Base-by-base conservation (phyloP, 2,888 invertebrate genomes). In the Chymomyza amoena region DNA sequence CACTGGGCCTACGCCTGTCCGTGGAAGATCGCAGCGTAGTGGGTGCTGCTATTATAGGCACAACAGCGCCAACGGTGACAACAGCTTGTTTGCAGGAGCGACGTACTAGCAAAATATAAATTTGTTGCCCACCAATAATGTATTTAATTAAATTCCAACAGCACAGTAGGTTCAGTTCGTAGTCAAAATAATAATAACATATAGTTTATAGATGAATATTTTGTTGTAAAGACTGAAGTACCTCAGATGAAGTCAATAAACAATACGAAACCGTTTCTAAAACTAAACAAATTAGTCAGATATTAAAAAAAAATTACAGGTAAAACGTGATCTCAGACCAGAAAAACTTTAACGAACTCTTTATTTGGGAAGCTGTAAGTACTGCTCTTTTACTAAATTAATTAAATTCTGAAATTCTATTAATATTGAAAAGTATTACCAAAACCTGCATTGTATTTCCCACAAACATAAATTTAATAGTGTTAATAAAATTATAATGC, bases 191-290 rank as follows among this genome's bases (percentile, higher is more conserved):
- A 63, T 77, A 77, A 77, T 72, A n/a, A n/a, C n/a, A 70, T 68
- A 74, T 87, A 88, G 84, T 77, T 73, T 60, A 76, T 88, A 88
- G 87, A 69, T 67, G 66, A 73, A 70, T 64, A 86, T 78, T 82
- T 80, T 82, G 81, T 88, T 87, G 87, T 81, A 72, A 87, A 89
- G 87, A 89, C 89, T 87, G 87, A 87, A 83, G 81, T 89, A 89
- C 87, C 87, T 89, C 84, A 78, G 80, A 87, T 78, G 83, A 88
- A 87, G 89, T 87, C 88, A 87, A 89, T 87, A 84, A 88, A 87
- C 78, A 73, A 75, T 77, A 87, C 75, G 78, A 73, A 81, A 82
- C 50, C 63, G 77, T 80, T 83, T 87, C 82, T 80, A 73, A 84
- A 80, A 84, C 72, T 45, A 45, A 45, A 45, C 36, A 36, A 36